These are phyloP conservation scores for Platanista minor DNA, from an alignment of 2,113 vertebrate genomes.

Conservation along the genomic window DNA sequence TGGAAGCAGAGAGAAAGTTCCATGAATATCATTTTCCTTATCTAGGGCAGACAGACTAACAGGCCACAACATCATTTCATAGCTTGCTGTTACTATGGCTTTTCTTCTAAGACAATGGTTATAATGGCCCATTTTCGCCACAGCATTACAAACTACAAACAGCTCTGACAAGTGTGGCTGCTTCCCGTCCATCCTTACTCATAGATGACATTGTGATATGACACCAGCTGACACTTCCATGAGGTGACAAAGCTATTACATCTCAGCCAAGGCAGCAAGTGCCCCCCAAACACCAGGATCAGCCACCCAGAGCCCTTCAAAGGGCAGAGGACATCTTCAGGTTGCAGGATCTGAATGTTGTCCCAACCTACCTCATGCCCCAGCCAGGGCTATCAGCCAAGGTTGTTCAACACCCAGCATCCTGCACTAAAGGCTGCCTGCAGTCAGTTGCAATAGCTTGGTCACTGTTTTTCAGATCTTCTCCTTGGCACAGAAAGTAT, in stretches of 20 bases:
- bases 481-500: background rate
- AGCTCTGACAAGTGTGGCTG: background rate
- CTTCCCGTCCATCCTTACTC: background rate
- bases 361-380: background rate
- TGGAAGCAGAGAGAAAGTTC: background rate
- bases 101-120: background rate
- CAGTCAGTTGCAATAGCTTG: background rate
- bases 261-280: background rate
- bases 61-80: background rate
- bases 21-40: constrained; percentile 20
- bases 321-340: background rate
- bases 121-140: background rate
- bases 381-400: background rate
- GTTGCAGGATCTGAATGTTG: background rate
- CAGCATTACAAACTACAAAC: background rate
- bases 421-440: background rate
- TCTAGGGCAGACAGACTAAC: background rate
- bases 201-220: background rate
- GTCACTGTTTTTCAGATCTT: background rate
- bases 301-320: background rate
- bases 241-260: background rate
- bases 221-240: background rate
- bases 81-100: background rate
- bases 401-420: background rate
- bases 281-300: background rate